Evolutionary conservation across 1,140 invertebrate genomes (phyloP), one percentile per base, ranked within the genome.

Genomic region (Calliphora vicina): DNA sequence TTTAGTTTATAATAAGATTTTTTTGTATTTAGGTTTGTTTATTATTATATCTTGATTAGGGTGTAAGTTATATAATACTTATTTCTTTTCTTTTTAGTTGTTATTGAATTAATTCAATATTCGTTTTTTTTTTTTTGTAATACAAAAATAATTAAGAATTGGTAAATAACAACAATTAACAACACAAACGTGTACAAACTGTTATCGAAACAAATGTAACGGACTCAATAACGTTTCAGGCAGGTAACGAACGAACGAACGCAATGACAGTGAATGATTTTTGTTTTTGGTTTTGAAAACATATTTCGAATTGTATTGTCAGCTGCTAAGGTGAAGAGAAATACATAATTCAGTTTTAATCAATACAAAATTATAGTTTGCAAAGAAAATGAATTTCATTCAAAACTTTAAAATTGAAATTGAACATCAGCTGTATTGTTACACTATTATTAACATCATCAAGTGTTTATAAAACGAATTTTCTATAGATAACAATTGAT

Each of bases 1-100:
- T 43, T 78, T 43, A 43, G n/a, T 61, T 67, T 61, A 57, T 67
- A 50, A 29, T 61, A 81, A 61, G 80, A 81, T 81, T 81, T 50
- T 61, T n/a, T 81, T 81, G 5, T 76, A 76, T 76, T 29, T 29
- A 27, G 25, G 6, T 26, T 74, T 74, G 10, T 74, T 74, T 74
- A n/a, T 23, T 26, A 23, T 74, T 25, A 25, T 9, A 12, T 74
- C 20, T 76, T 43, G 13, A 5, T 76, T 35, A n/a, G 9, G 27
- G 73, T 76, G 73, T 35, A 27, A 35, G 3, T 67, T 25, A 5
- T 10, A 67, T 67, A 80, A 50, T 50, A 20, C 25, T 80, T 50
- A 17, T 23, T 42, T 50, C 15, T 17, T 50, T 42, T 80, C 20
- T 43, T 80, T n/a, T n/a, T n/a, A n/a, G n/a, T n/a, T n/a, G n/a